These are phyloP conservation scores for Dipodomys spectabilis DNA, from an alignment of 2,113 vertebrate species.

Conservation along the genomic window DNA sequence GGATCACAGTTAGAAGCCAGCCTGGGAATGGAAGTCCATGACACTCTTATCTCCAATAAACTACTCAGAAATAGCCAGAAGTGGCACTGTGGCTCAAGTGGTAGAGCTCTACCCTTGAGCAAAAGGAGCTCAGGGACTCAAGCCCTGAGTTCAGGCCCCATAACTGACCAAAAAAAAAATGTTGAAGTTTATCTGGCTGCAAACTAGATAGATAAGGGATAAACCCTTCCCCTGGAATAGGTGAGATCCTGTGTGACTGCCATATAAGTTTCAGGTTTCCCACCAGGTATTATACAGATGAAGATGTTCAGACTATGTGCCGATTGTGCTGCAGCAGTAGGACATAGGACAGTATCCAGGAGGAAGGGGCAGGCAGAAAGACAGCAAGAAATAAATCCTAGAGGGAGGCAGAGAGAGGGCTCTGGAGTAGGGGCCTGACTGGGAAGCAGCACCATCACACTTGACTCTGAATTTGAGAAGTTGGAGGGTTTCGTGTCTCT, in stretches of 20 bases:
- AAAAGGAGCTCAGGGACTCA: too few relatives aligned
- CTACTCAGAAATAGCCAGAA: too few relatives aligned
- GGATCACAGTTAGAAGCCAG: too few relatives aligned
- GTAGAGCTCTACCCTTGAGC: too few relatives aligned
- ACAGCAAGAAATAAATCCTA: background rate
- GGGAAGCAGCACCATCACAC: background rate
- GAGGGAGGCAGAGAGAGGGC: background rate
- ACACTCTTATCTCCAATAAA: too few relatives aligned
- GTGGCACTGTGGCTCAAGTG: too few relatives aligned
- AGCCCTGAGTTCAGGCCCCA: too few relatives aligned
- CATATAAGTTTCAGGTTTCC: background rate
- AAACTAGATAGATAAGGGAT: background rate
- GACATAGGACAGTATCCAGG: background rate
- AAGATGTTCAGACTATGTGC: background rate
- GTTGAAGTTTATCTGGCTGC: slow-evolving; percentile 14
- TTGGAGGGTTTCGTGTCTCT: background rate
- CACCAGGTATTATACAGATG: background rate
- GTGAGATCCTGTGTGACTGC: background rate
- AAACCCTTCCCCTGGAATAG: background rate
- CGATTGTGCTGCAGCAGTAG: background rate
- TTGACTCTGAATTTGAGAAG: background rate
- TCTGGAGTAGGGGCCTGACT: rapidly evolving
- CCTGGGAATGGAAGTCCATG: too few relatives aligned
- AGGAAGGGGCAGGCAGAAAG: background rate
- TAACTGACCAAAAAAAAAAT: too few relatives aligned